Evolutionary conservation across 2,113 vertebrate genomes (phyloP), one percentile per base, ranked within the genome.

Genomic region (Anarhynchus alexandrinus): DNA sequence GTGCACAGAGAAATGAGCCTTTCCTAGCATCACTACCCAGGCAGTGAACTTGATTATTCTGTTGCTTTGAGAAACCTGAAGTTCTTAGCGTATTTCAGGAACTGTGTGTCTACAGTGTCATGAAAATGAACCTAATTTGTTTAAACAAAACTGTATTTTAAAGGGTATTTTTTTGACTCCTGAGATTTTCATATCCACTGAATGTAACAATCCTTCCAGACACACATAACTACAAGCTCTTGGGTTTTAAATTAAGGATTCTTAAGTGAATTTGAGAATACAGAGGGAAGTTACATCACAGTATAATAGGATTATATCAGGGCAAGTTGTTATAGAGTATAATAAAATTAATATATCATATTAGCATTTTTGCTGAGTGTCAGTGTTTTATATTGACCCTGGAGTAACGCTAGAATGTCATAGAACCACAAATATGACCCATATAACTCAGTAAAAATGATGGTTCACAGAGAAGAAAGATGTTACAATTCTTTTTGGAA

Each of bases 191-290:
- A 1, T 3, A 1, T 59, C 38, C n/a, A 14, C 22, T 45, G 69
- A 71, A 74, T 32, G 6, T 47, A 58, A 32, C 27, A 19, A 1
- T 64, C 30, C 58, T 86, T 89, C 34, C 67, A 84, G 70, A 71
- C 51, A 6, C 22, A 49, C 36, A 11, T 43, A 40, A 34, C 18
- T 32, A 20, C 3, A 16, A 66, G 21, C 34, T 26, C 66, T 64
- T 78, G 29, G 42, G 72, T 52, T 86, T 64, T 47, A 45, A 93
- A 55, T 74, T 70, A 79, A 59, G 17, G 61, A 65, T 93, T 71
- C 88, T 55, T 74, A 94, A 94, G 25, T 92, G 76, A 83, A 90
- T 96, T 81, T 88, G 61, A 86, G 86, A 83, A 94, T 86, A 59
- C 61, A 55, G 36, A 45, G 52, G 57, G 55, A 88, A 92, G 69